phyloP scores from a whole-genome alignment of 2,113 vertebrate genomes.

The Loxodonta africana region DNA sequence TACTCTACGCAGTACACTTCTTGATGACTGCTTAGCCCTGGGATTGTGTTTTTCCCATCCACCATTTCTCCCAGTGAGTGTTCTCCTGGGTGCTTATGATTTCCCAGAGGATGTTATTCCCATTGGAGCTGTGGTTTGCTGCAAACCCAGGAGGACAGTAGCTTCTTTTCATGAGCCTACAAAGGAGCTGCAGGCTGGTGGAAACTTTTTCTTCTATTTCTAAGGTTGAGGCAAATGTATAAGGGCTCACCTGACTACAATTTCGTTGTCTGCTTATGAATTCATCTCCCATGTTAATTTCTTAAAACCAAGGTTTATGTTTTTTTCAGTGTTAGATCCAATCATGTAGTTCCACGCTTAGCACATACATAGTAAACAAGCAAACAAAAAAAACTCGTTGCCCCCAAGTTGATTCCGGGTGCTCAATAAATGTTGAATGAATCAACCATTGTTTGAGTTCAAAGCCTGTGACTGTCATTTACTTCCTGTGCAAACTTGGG shows the following conservation, averaged over 20 bases:
- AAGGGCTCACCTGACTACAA: background rate
- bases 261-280: background rate
- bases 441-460: background rate
- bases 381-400: too few relatives aligned
- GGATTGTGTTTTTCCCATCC: background rate
- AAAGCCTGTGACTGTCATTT: background rate
- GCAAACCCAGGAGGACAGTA: background rate
- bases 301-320: background rate
- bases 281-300: background rate
- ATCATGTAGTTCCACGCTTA: background rate
- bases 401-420: background rate
- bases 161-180: background rate
- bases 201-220: background rate
- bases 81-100: background rate
- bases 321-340: background rate
- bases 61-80: background rate
- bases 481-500: background rate
- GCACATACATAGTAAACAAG: too few relatives aligned
- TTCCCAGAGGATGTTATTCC: background rate
- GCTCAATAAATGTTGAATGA: background rate
- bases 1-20: background rate
- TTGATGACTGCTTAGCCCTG: background rate
- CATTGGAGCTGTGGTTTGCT: background rate
- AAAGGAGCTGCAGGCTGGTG: background rate
- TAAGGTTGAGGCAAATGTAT: background rate